A percentile compares a stretch with the other conserved stretches of the same genome.
phyloP scores from a whole-genome alignment of 2,113 vertebrate genomes.

The Aegithalos caudatus region DNA sequence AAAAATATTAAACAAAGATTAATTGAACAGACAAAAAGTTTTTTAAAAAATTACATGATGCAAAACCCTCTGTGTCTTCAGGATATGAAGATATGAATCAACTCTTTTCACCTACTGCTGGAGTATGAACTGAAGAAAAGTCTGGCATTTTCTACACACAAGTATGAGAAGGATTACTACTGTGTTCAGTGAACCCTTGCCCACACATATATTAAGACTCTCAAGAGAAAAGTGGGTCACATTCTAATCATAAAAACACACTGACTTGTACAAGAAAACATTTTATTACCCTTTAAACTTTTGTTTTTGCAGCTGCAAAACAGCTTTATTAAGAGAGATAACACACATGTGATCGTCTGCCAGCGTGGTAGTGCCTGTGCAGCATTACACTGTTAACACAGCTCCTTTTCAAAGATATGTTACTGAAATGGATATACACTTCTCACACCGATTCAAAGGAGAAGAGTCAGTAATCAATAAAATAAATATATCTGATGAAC shows the following conservation, averaged over 20 bases:
- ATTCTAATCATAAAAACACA: conserved; percentile 48
- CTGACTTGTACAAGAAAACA: conserved; percentile 54
- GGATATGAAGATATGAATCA: background rate
- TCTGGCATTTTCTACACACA: background rate
- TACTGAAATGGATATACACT: background rate
- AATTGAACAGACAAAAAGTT: background rate
- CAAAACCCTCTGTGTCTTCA: background rate
- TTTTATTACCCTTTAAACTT: conserved; percentile 61
- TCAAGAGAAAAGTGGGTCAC: conserved; percentile 27
- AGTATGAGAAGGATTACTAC: conserved; percentile 40
- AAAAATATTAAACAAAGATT: background rate
- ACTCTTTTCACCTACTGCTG: background rate
- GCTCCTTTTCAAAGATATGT: background rate
- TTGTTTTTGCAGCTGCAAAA: conserved; percentile 60
- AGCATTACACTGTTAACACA: background rate
- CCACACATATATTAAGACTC: conserved; percentile 37
- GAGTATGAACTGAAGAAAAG: conserved; percentile 20
- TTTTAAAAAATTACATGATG: background rate
- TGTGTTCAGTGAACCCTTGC: conserved; percentile 44
- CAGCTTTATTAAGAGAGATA: conserved; percentile 57
- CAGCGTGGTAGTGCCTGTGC: background rate
- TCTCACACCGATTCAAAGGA: background rate
- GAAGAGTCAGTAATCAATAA: background rate
- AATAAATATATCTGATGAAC: background rate
- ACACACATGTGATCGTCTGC: conserved; percentile 14